phyloP scores from a whole-genome alignment of 2,113 vertebrate genomes.

The Grus americana region DNA sequence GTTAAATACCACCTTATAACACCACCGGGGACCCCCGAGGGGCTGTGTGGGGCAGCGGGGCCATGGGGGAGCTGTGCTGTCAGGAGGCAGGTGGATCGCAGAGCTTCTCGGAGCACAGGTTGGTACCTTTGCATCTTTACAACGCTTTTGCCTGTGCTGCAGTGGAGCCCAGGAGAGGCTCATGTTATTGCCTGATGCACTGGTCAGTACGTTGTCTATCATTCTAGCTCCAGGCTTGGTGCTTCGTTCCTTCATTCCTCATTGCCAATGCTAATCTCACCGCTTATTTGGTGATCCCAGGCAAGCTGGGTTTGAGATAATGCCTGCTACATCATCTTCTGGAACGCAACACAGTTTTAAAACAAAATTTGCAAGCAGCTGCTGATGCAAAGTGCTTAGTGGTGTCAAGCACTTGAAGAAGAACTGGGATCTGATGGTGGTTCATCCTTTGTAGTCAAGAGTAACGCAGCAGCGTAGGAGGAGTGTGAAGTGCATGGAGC shows the following conservation, averaged over 20 bases:
- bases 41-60: background rate
- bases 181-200: rapidly evolving
- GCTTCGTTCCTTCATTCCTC: background rate
- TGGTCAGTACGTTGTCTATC: background rate
- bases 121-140: background rate
- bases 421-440: background rate
- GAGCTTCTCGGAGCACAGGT: background rate
- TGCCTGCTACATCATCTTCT: background rate
- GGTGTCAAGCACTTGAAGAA: background rate
- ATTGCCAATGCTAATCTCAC: background rate
- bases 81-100: background rate
- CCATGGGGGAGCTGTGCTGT: background rate
- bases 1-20: background rate
- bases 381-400: background rate
- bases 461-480: rapidly evolving
- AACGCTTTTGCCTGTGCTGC: rapidly evolving
- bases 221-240: background rate
- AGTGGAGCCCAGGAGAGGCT: background rate
- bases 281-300: rapidly evolving
- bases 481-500: background rate
- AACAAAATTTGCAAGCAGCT: background rate
- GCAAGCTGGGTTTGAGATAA: background rate
- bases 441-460: background rate
- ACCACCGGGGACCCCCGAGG: background rate
- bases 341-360: background rate